phyloP scores from a whole-genome alignment of 2,797 vertebrate species.

The Micromesistius poutassou region DNA sequence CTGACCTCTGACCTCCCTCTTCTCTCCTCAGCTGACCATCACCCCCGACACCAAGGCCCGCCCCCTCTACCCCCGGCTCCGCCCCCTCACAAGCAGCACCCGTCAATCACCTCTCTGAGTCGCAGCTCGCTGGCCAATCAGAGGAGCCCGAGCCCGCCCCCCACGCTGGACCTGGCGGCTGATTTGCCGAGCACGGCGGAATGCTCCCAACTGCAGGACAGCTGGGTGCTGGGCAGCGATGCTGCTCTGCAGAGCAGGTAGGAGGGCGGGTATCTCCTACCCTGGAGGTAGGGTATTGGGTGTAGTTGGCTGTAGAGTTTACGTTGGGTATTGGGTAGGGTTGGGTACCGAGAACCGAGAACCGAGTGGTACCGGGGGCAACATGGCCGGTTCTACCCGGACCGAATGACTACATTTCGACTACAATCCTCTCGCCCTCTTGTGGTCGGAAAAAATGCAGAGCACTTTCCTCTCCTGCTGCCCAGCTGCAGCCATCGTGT shows the following conservation, averaged over 20 bases:
- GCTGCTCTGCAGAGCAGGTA: conserved; percentile 99
- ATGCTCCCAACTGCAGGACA: conserved; percentile 99
- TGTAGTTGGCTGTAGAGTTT: too few relatives aligned
- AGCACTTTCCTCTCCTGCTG: too few relatives aligned
- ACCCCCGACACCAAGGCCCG: conserved; percentile 85
- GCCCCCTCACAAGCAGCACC: conserved; percentile 90
- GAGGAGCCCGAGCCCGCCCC: conserved; percentile 93
- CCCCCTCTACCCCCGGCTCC: conserved; percentile 89
- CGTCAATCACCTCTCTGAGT: conserved; percentile 95
- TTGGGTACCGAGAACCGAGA: too few relatives aligned
- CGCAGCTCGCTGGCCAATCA: conserved; percentile 95
- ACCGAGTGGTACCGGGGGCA: too few relatives aligned
- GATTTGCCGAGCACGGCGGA: conserved; percentile 99
- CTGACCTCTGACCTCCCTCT: neutral
- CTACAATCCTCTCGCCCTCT: too few relatives aligned
- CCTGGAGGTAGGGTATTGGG: neutral
- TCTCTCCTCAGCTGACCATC: conserved; percentile 79
- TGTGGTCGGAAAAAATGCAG: too few relatives aligned
- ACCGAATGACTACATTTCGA: too few relatives aligned
- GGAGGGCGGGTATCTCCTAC: too few relatives aligned
- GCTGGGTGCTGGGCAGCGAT: conserved; percentile 99
- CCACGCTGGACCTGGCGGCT: conserved; percentile 92
- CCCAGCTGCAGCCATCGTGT: too few relatives aligned
- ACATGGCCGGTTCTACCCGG: too few relatives aligned
- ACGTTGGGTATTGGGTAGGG: too few relatives aligned